Base-by-base conservation (phyloP, 2,888 invertebrate species). In the Trissolcus brochymenae region DNA sequence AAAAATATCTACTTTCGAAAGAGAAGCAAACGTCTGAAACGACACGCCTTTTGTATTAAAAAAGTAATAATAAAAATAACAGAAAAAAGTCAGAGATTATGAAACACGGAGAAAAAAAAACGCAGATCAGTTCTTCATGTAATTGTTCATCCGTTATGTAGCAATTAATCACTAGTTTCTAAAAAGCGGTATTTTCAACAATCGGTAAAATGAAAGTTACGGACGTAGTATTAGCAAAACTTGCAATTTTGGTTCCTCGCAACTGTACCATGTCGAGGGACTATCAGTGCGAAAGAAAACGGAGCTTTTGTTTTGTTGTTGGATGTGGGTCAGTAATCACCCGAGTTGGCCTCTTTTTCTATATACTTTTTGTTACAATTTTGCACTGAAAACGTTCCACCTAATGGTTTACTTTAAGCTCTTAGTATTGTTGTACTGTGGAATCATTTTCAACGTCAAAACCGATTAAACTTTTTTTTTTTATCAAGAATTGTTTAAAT, bases 281-380 rank as follows among this genome's bases (percentile, higher is more conserved):
- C 55, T 72, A 77, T 72, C 59, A 55, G 54, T 17, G 71, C 41
- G 55, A 62, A 77, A 73, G 56, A 76, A 70, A 70, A 68, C 60
- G 56, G 55, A 65, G 67, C 73, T 73, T 73, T 77, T 77, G 77
- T 77, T 77, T 77, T 57, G 62, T 59, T 57, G 50, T 43, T 55
- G 73, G 57, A 78, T 74, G 50, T 78, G 70, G 77, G 73, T 78
- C 73, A 78, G 68, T 77, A 77, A 77, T 77, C 73, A 77, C 40
- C 40, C 14, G 43, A 71, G 55, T 59, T 59, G 64, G 64, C 54
- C 70, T 78, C 61, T 65, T 73, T 70, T 25, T 70, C 67, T 74
- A 66, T 50, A 62, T 59, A 51, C 46, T 49, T 50, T 53, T 51
- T 59, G 40, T 29, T 50, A 53, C 50, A 50, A 19, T 73, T 66